A percentile compares a stretch with the other conserved stretches of the same genome.
phyloP scores from a whole-genome alignment of 2,113 vertebrate species.

The Struthidea cinerea region DNA sequence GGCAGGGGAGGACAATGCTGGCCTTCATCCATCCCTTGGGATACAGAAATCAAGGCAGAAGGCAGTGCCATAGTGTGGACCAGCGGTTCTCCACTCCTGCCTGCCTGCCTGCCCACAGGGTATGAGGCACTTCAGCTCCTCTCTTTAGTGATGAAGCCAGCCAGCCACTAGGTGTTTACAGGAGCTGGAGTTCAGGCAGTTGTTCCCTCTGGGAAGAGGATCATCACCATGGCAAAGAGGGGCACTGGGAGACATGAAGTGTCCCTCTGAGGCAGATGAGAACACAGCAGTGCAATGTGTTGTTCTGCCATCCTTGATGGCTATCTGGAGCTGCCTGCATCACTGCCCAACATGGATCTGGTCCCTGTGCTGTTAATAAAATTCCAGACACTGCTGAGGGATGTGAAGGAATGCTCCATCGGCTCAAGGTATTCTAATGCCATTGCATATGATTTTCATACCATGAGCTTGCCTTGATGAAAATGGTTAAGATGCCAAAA shows the following conservation, averaged over 20 bases:
- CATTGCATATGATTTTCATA: neutral
- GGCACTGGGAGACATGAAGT: neutral
- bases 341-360: neutral
- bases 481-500: neutral
- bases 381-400: neutral
- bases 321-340: neutral
- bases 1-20: neutral
- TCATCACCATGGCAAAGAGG: neutral
- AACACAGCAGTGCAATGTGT: accelerated
- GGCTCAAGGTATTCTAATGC: neutral
- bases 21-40: neutral
- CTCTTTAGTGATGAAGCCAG: neutral
- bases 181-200: neutral
- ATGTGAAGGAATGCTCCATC: neutral
- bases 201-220: neutral
- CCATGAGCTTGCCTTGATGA: neutral
- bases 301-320: neutral
- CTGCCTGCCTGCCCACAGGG: neutral
- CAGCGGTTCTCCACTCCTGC: neutral
- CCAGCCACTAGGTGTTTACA: neutral
- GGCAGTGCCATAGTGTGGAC: neutral
- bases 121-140: neutral
- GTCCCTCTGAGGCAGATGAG: neutral
- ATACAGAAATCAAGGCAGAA: neutral
- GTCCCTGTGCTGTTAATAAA: neutral